Base-by-base conservation (phyloP, 2,888 invertebrate genomes). In the Leptogaster cylindrica region DNA sequence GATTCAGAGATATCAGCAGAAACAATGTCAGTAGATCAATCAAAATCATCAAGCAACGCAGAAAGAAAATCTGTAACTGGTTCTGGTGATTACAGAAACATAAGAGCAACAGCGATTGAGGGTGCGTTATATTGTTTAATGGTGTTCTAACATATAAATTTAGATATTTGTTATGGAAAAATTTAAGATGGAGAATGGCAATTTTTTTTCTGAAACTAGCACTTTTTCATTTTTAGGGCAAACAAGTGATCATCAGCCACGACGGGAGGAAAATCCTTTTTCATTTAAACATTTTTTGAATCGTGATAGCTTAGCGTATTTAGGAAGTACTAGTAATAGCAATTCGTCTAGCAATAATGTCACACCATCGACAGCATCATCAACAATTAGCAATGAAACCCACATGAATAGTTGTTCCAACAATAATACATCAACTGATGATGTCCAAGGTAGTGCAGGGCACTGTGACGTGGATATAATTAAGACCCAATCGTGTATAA, bases 211-310 rank as follows among this genome's bases (percentile, higher is more conserved):
- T 5, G 4, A 7, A 33, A 33, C 8, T 18, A 18, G 0, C 7
- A 16, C 12, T n/a, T 20, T 39, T 33, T 5, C 8, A 2, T 18
- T 67, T 63, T 4, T 41, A 67, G 67, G 4, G 41, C 48, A 36
- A 23, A 20, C 28, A 39, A 41, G n/a, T 7, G 70, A 70, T 23
- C 51, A 71, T 8, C 71, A 68, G 44, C 70, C 67, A 14, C 70
- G 71, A 27, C 70, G 72, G 1, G 90, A 90, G 76, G 90, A 90
- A 73, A 90, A 90, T 80, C 88, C 91, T 2, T 91, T 93, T 80
- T 93, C 93, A 65, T 92, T 93, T 75, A 90, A 92, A 77, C 92
- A 92, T 78, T 93, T 93, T 78, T 80, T 93, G 73, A 89, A 88
- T 76, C 86, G 88, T 73, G 88, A 89, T 74, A 67, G 27, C 27